Evolutionary conservation across 2,797 vertebrate genomes (phyloP).

Genomic region (Pseudopleuronectes americanus): DNA sequence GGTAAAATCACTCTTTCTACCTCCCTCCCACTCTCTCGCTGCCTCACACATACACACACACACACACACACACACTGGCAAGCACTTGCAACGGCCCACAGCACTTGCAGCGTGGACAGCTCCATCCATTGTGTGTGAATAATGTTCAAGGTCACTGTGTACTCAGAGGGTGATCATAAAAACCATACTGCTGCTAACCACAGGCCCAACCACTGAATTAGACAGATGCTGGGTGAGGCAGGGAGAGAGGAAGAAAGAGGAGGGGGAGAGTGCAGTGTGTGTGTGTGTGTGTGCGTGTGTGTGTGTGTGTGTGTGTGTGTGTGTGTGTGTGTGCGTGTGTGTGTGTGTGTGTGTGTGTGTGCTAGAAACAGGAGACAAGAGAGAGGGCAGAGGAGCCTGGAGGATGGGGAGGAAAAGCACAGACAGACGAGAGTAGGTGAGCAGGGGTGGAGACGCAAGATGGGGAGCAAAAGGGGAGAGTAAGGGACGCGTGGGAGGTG

Average conservation of each 20-base stretch:
- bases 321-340: too few species aligned
- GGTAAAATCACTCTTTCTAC: slow-evolving; percentile 59
- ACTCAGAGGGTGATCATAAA: slow-evolving; percentile 83
- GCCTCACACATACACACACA: slow-evolving; percentile 31
- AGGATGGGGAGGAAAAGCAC: neutral
- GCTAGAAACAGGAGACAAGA: slow-evolving; percentile 7
- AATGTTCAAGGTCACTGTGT: slow-evolving; percentile 82
- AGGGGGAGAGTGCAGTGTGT: slow-evolving; percentile 21
- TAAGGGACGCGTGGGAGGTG: neutral
- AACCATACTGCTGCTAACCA: slow-evolving; percentile 78
- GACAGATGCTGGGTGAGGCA: slow-evolving; percentile 70
- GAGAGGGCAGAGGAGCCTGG: neutral
- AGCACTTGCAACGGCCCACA: slow-evolving; percentile 55
- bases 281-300: slow-evolving; percentile 5
- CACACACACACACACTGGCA: slow-evolving; percentile 23
- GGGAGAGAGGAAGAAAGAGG: slow-evolving; percentile 47
- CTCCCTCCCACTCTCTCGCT: slow-evolving; percentile 14
- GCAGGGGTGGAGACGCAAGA: neutral
- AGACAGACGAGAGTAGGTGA: slow-evolving; percentile 16
- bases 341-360: neutral
- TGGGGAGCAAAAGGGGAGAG: neutral
- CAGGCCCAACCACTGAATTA: slow-evolving; percentile 71
- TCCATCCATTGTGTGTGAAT: slow-evolving; percentile 81
- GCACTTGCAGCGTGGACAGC: slow-evolving; percentile 74
- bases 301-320: neutral